Base-by-base conservation (phyloP, 2,888 invertebrate species). In the Macrophya alboannulata region DNA sequence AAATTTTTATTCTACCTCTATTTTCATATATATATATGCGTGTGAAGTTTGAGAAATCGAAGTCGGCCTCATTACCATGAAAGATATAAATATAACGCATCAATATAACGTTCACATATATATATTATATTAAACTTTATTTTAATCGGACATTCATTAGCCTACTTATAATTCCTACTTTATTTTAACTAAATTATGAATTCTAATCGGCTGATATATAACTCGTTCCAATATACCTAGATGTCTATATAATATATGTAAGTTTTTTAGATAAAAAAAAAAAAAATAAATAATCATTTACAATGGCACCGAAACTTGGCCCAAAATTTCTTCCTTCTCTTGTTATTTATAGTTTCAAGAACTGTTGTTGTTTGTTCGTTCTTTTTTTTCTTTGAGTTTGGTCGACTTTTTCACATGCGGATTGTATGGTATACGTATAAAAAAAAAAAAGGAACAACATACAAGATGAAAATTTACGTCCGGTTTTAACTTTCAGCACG, bases 101-200 rank as follows among this genome's bases (percentile, higher is more conserved):
- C 21, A 10, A 74, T 71, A 68, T 72, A 74, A 74, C 21, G 8
- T 21, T 21, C 21, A 21, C 45, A 62, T 62, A 12, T 62, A 72
- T 8, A n/a, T 71, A n/a, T 74, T 43, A 45, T 43, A 74, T 74
- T 21, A 45, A 45, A 45, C 21, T 71, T 71, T 31, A 71, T 40
- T 17, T 40, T 71, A 31, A 37, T 71, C 40, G 5, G 4, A 37
- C n/a, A 45, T n/a, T 45, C 45, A 74, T 74, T 74, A 74, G 72
- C 72, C 72, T 45, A 74, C 72, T 45, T 74, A 74, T 15, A 8
- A 43, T 74, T 21, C 45, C 45, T 21, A 45, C 43, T 45, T 45
- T 12, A 74, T 74, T 21, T 21, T 45, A 74, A 74, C 45, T 74
- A 21, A n/a, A 40, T 74, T 40, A 21, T 74, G 21, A 21, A 74